Evolutionary conservation across 2,888 invertebrate genomes (phyloP).

Genomic region (Patella caerulea): DNA sequence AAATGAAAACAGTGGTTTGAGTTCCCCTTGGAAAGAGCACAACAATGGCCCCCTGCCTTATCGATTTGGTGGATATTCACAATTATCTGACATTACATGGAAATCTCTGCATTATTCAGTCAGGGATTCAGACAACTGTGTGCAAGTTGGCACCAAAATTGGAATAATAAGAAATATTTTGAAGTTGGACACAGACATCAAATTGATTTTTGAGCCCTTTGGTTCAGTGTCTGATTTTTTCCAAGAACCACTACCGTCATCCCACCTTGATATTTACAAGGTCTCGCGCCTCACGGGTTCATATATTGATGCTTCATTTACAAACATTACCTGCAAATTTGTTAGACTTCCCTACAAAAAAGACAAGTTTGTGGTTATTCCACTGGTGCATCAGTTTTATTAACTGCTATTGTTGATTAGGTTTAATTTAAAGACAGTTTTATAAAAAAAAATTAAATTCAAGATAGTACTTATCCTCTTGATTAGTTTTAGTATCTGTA

Average conservation of each 20-base stretch:
- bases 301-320: neutral
- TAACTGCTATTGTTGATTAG: too few relatives aligned
- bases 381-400: neutral
- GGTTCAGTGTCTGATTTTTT: neutral
- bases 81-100: neutral
- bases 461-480: too few relatives aligned
- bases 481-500: too few relatives aligned
- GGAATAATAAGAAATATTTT: neutral
- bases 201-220: neutral
- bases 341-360: neutral
- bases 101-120: neutral
- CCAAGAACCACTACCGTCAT: too few relatives aligned
- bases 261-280: too few relatives aligned
- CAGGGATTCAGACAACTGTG: neutral
- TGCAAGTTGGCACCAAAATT: neutral
- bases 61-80: neutral
- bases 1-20: neutral
- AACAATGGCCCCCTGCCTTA: neutral
- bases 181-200: neutral
- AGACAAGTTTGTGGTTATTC: neutral
- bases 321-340: neutral
- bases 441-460: too few relatives aligned
- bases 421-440: too few relatives aligned
- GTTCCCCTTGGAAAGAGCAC: neutral
- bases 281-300: neutral